Conservation (phyloP, 2,888 invertebrate species). For the Ormia ochracea region DNA sequence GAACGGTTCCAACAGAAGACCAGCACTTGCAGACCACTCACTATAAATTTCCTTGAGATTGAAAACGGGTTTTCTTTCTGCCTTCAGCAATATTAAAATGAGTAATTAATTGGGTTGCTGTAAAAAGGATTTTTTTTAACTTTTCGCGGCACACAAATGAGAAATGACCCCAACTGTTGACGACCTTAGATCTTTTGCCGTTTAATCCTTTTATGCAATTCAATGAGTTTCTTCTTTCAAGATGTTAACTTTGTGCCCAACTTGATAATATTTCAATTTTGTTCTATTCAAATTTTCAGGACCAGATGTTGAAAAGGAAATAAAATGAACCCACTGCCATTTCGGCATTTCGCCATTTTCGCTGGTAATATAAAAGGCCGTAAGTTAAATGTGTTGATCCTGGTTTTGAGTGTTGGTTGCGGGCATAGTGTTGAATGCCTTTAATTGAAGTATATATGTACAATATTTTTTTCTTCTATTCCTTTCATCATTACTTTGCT, state of each 20-base stretch:
- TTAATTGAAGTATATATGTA: conserved; percentile 60
- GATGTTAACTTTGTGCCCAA: not conserved
- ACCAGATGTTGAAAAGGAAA: not conserved
- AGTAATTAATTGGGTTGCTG: too few species aligned
- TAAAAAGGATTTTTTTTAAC: too few species aligned
- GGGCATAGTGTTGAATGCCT: conserved; percentile 57
- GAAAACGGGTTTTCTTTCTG: too few species aligned
- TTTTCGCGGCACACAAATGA: too few species aligned
- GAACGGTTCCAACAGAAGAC: too few species aligned
- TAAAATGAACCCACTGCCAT: not conserved
- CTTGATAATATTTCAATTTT: not conserved
- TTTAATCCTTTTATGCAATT: not conserved
- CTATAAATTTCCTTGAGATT: too few species aligned
- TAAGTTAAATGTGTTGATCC: conserved; percentile 45
- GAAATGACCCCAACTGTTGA: too few species aligned
- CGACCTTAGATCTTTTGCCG: not conserved
- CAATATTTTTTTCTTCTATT: conserved; percentile 11
- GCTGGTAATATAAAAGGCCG: conserved; percentile 16
- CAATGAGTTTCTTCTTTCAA: not conserved
- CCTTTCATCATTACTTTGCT: conserved; percentile 29
- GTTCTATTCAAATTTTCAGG: not conserved
- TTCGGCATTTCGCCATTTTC: too few species aligned
- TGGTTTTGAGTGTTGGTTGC: conserved; percentile 45
- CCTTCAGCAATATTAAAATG: too few species aligned
- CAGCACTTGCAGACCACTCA: too few species aligned